Base-by-base conservation (phyloP, 1,140 invertebrate genomes). In the Trachymyrmex cornetzi region DNA sequence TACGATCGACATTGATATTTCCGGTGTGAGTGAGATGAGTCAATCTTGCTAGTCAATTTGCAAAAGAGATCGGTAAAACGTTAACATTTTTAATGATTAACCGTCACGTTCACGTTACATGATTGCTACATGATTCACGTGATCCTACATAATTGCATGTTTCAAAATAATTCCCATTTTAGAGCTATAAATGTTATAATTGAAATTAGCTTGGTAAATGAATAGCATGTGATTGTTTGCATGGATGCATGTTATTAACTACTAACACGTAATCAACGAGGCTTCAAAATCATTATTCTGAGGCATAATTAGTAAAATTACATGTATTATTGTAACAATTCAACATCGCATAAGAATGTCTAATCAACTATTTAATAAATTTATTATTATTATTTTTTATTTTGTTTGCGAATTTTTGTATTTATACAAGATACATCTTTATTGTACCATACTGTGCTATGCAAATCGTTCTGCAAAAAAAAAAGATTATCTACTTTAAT, bases 1-100 rank as follows among this genome's bases (percentile, higher is more conserved):
- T 12, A 67, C 7, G 63, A 86, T 86, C 64, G 71, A 77, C 61
- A 81, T 79, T 61, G 71, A 86, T 66, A 67, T 82, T 89, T 89
- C 87, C 87, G 84, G 64, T 44, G 30, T 30, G 69, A 59, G 61
- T 55, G 61, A 71, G 38, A 34, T 22, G 30, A 74, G 6, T 27
- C 44, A 44, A 12, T 19, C 27, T 38, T 12, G 3, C 1, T 48
- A 12, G 38, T 48, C n/a, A 30, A 77, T 61, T 64, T 30, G 7
- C 48, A 27, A 84, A 71, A 64, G 14, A 66, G 75, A 67, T 86
- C 11, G 11, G 6, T 50, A 24, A 67, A 53, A 30, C 12, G 6
- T 59, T 63, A 69, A 72, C 4, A 59, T 55, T 57, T 74, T 75
- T 64, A 50, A 74, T 34, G 16, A 53, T 48, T 44, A 53, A 69